Conservation (phyloP, 2,113 vertebrate genomes). For the Fulica atra region DNA sequence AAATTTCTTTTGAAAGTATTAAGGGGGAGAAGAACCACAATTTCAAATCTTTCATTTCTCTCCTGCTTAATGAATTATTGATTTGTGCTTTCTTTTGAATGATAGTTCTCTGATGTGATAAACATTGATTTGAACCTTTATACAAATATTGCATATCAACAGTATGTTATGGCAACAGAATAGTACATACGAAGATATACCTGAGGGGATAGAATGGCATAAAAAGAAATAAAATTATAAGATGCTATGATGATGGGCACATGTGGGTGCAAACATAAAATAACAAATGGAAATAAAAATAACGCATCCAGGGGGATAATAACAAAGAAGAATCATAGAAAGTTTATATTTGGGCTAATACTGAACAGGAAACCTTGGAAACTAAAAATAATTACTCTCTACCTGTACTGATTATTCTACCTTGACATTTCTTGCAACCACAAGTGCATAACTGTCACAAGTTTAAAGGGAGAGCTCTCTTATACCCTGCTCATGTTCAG, state of each 20-base stretch:
- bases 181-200: not conserved
- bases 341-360: not conserved
- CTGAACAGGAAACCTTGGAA: not conserved
- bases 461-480: not conserved
- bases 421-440: not conserved
- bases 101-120: not conserved
- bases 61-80: conserved; percentile 50
- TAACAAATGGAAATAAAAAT: not conserved
- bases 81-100: conserved; percentile 32
- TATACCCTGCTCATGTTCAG: not conserved
- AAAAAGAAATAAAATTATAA: not conserved
- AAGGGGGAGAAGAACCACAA: not conserved
- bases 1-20: not conserved
- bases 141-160: conserved; percentile 18
- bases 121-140: conserved; percentile 34
- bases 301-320: not conserved
- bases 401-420: not conserved
- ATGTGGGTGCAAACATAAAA: not conserved
- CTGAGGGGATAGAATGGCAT: not conserved
- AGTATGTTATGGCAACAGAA: not conserved
- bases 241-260: not conserved
- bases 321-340: not conserved
- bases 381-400: not conserved
- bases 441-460: not conserved
- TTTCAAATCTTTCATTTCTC: not conserved